These are phyloP conservation scores for Mastomys coucha DNA, from an alignment of 2,113 vertebrate genomes.

Conservation along the genomic window DNA sequence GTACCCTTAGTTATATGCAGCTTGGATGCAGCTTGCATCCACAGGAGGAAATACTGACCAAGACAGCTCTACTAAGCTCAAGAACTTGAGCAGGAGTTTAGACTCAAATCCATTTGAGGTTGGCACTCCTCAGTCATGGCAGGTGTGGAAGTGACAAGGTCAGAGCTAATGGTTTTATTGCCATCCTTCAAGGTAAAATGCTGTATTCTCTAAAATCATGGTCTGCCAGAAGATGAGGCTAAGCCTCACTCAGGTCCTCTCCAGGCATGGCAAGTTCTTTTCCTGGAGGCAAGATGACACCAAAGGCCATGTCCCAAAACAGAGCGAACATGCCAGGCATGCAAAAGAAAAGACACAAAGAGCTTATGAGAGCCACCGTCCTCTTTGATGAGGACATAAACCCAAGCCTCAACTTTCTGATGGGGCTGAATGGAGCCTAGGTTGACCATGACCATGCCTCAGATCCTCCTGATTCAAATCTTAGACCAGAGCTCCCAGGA, in stretches of 20 bases:
- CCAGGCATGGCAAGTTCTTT: conserved; percentile 96
- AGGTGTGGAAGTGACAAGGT: conserved; percentile 88
- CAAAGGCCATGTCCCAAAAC: conserved; percentile 94
- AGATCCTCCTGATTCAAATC: conserved; percentile 93
- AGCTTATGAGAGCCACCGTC: conserved; percentile 93
- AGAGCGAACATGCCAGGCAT: conserved; percentile 95
- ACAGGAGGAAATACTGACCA: background rate
- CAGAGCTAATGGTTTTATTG: conserved; percentile 92
- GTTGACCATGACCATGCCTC: conserved; percentile 93
- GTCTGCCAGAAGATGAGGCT: conserved; percentile 89
- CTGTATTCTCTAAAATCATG: conserved; percentile 93
- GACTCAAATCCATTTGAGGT: conserved; percentile 69
- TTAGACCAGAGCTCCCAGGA: conserved; percentile 92
- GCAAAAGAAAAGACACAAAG: conserved; percentile 90
- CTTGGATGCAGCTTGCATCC: background rate
- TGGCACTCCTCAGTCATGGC: conserved; percentile 60
- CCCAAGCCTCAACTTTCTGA: conserved; percentile 92
- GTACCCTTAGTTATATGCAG: background rate
- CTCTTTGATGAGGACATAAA: conserved; percentile 93
- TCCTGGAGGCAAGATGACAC: conserved; percentile 84
- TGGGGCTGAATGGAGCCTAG: conserved; percentile 91
- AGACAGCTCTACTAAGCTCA: too few relatives aligned
- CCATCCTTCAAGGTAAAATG: conserved; percentile 93
- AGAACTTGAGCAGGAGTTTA: background rate
- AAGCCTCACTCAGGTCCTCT: conserved; percentile 89